Base-by-base conservation (phyloP, 1,140 invertebrate genomes). In the Liolophura sinensis region DNA sequence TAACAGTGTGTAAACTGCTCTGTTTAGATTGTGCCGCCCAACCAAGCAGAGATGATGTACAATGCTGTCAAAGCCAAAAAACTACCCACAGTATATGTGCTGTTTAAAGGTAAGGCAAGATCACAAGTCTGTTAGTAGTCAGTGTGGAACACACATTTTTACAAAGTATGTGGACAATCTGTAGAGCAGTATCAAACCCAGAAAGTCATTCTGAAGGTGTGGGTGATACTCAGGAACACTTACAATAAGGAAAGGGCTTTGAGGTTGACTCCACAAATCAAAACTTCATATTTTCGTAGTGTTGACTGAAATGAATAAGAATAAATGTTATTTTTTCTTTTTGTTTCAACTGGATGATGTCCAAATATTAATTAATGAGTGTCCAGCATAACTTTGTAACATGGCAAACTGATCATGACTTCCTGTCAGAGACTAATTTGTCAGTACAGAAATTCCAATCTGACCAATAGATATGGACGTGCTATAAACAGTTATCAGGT, bases 11-110 rank as follows among this genome's bases (percentile, higher is more conserved):
- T 61, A 49, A 20, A 40, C 57, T 24, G 1, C n/a, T 20, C 3
- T 54, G 57, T 71, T 15, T 63, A 83, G 81, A 72, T 84, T 69
- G 82, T 84, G 15, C 81, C 72, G 25, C 81, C 81, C 1, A 80
- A 81, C 62, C 82, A 84, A 66, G 79, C 82, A 52, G 72, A 82
- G 55, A 76, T 73, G 70, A 83, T 84, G 81, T 81, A 76, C 68
- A 62, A 78, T 9, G 79, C 75, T 49, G 70, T 84, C 1, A 79
- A 78, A 61, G 60, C 50, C 0, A 81, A 80, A 64, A 73, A 74
- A n/a, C 56, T 81, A 0, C 78, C 80, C 11, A 73, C 79, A 16
- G 75, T 78, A 58, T 77, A 73, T 67, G 75, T 82, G n/a, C 58
- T 83, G 54, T 84, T 81, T 72, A 56, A 79, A 79, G 82, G 81